phyloP scores from a whole-genome alignment of 1,140 invertebrate genomes.

The Panagrolaimus sp. region DNA sequence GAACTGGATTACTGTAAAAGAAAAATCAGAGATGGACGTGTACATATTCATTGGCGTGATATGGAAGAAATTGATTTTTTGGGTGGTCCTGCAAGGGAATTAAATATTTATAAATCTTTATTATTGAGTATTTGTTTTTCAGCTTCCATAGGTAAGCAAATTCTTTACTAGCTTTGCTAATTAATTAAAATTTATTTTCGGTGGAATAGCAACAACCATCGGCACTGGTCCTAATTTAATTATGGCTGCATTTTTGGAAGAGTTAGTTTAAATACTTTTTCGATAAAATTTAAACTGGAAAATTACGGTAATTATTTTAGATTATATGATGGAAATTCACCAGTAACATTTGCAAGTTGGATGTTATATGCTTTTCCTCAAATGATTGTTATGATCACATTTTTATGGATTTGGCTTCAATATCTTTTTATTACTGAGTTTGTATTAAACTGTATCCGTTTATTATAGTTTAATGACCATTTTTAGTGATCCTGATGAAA shows the following conservation, averaged over 20 bases:
- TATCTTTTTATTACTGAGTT: constrained; percentile 67
- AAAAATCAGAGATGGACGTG: constrained; percentile 13
- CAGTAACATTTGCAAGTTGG: constrained; percentile 71
- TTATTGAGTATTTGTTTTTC: constrained; percentile 75
- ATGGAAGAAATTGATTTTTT: background rate
- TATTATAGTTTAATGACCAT: constrained; percentile 46
- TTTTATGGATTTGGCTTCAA: constrained; percentile 68
- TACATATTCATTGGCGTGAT: background rate
- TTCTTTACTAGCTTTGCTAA: no score
- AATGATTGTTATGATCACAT: constrained; percentile 67
- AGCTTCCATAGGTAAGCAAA: no score
- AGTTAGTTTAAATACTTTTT: constrained; percentile 61
- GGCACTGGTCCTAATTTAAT: constrained; percentile 82
- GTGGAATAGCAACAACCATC: constrained; percentile 77
- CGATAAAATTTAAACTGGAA: constrained; percentile 73
- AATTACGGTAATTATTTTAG: constrained; percentile 65
- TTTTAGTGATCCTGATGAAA: constrained; percentile 7
- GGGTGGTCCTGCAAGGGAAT: constrained; percentile 18
- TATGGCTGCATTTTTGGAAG: constrained; percentile 71
- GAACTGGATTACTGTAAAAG: constrained; percentile 41
- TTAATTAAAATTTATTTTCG: no score
- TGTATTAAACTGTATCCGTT: no score
- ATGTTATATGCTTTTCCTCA: constrained; percentile 68
- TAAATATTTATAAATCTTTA: constrained; percentile 46
- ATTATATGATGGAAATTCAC: constrained; percentile 27